Evolutionary conservation across 2,113 vertebrate species (phyloP).

Genomic region (Mustelus asterias): DNA sequence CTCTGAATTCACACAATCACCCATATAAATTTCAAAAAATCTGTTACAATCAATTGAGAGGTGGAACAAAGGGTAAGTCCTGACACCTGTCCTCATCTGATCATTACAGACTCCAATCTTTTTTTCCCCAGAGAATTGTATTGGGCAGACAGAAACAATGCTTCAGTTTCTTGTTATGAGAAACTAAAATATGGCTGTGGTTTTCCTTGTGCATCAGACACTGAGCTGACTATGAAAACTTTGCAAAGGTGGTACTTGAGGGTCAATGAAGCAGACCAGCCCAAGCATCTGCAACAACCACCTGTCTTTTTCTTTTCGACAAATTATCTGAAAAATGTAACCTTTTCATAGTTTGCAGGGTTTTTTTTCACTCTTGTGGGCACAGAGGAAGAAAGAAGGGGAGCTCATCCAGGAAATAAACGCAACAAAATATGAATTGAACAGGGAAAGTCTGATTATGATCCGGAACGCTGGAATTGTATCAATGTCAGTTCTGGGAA

Average conservation of each 20-base stretch:
- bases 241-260: neutral
- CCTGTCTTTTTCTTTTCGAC: neutral
- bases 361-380: conserved; percentile 14
- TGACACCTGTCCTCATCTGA: too few species aligned
- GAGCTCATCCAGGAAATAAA: conserved; percentile 13
- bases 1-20: too few species aligned
- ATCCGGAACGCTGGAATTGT: conserved; percentile 20
- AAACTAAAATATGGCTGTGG: neutral
- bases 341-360: neutral
- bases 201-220: neutral
- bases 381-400: conserved; percentile 15
- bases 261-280: neutral
- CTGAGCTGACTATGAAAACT: neutral
- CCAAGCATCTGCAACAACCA: neutral
- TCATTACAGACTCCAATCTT: neutral
- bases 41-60: too few species aligned
- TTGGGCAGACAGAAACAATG: neutral
- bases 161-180: neutral
- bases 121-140: neutral
- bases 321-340: neutral
- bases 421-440: neutral
- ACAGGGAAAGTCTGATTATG: conserved; percentile 22
- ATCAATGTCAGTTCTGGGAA: conserved; percentile 9
- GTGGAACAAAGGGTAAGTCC: too few species aligned
- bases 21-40: too few species aligned